Conservation (phyloP, 2,797 vertebrate species). For the Gymnodraco acuticeps region DNA sequence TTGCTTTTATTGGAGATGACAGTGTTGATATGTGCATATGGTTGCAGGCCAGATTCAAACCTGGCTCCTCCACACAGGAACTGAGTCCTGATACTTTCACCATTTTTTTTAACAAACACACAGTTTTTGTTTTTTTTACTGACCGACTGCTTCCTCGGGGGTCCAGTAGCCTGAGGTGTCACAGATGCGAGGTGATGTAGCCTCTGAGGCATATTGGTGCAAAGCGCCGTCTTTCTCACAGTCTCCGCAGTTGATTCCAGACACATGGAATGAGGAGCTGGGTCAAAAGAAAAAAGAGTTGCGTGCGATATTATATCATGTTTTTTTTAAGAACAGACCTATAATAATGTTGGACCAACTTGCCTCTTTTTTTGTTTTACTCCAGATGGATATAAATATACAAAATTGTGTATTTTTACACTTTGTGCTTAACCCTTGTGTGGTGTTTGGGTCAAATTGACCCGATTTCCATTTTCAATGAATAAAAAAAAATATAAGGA, state of each 20-base stretch:
- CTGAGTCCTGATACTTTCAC: too few species aligned
- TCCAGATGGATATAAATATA: too few species aligned
- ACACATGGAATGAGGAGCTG: conserved; percentile 52
- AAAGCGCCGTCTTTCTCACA: conserved; percentile 91
- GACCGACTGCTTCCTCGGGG: conserved; percentile 96
- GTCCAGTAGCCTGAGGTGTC: conserved; percentile 98
- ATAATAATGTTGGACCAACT: not conserved
- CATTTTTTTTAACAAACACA: not conserved
- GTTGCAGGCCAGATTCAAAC: too few species aligned
- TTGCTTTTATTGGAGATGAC: too few species aligned
- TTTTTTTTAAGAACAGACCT: not conserved
- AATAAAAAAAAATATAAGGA: too few species aligned
- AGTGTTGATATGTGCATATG: too few species aligned
- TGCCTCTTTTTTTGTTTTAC: conserved; percentile 3
- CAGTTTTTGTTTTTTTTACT: conserved; percentile 51
- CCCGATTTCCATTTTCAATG: too few species aligned
- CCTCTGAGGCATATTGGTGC: conserved; percentile 90
- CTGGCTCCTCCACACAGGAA: too few species aligned
- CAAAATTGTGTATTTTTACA: too few species aligned
- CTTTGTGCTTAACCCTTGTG: too few species aligned
- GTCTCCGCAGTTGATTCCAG: conserved; percentile 83
- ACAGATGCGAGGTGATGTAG: conserved; percentile 92
- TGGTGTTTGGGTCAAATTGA: too few species aligned
- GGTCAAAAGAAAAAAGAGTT: conserved; percentile 28
- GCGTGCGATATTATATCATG: conserved; percentile 3